A percentile compares a stretch with the other conserved stretches of the same genome.
Evolutionary conservation across 2,888 invertebrate genomes (phyloP).

Genomic region (Drosophila anomelani): DNA sequence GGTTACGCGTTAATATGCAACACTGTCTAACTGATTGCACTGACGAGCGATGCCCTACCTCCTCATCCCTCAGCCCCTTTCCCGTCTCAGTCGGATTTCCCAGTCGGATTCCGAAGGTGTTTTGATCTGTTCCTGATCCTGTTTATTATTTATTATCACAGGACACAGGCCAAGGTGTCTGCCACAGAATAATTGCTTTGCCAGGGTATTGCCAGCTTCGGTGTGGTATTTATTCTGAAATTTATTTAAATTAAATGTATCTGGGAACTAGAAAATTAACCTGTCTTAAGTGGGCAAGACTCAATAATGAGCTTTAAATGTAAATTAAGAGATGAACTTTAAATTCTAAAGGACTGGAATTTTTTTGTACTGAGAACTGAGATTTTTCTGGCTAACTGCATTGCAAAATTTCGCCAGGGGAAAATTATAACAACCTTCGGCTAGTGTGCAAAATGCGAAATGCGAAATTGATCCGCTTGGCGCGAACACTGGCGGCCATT

Average conservation of each 20-base stretch:
- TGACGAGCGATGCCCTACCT: neutral
- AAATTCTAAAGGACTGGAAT: neutral
- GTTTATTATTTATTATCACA: conserved; percentile 8
- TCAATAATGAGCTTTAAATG: neutral
- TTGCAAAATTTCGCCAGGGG: neutral
- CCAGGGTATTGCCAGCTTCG: neutral
- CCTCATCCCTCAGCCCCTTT: neutral
- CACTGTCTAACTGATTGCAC: conserved; percentile 76
- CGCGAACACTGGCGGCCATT: conserved; percentile 6
- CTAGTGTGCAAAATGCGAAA: conserved; percentile 2
- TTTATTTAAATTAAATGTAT: neutral
- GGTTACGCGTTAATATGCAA: conserved; percentile 71
- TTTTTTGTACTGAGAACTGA: neutral
- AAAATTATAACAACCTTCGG: neutral
- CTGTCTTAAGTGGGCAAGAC: too few species aligned
- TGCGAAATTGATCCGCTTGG: conserved; percentile 26
- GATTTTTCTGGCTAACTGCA: conserved; percentile 5
- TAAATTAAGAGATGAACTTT: neutral
- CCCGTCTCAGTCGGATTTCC: neutral
- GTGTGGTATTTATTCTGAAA: neutral
- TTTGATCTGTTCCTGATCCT: conserved; percentile 14
- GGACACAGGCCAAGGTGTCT: neutral
- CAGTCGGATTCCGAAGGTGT: conserved; percentile 2
- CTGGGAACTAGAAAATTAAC: too few species aligned
- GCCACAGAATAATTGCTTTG: neutral